Base-by-base conservation (phyloP, 2,888 invertebrate species). In the Lochmaea crataegi region DNA sequence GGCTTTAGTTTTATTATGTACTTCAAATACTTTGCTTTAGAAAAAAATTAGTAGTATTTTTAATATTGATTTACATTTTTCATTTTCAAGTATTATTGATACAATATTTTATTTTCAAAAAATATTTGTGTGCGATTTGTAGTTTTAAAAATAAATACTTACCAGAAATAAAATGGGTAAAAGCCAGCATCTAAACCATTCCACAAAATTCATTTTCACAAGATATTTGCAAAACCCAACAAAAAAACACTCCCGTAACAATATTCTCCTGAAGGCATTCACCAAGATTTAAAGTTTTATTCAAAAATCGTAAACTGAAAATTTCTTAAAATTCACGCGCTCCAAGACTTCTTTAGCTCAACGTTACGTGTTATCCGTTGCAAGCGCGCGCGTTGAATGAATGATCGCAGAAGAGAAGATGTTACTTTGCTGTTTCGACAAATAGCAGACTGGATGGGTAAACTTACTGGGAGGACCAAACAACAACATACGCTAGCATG, bases 351-450 rank as follows among this genome's bases (percentile, higher is more conserved):
- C 18, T 71, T 64, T 16, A 53, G 53, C 63, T 71, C 53, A 38
- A 66, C 53, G 60, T 18, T 66, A 68, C 72, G 58, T 72, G 73
- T 74, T 69, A 75, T 11, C 12, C 72, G 71, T 73, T 56, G 76
- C 75, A 79, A 76, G 78, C 80, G 81, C 81, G 80, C 81, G 77
- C 81, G 79, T 78, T 82, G 82, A 82, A 82, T 82, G 82, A 81
- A 78, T 75, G 58, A 74, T 78, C 76, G 75, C 60, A 74, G 57
- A 77, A 78, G 79, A 81, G 75, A 73, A 78, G 80, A 79, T 73
- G 73, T 65, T 69, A 67, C 68, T 68, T 63, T 70, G 57, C 64
- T 45, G 64, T 56, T 45, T 26, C 64, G 64, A 58, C 65, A 65
- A 65, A 61, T 73, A 68, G 72, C 68, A 72, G 64, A 57, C 53